Conservation (phyloP, 2,797 vertebrate species). For the Crocodylus rhombifer region DNA sequence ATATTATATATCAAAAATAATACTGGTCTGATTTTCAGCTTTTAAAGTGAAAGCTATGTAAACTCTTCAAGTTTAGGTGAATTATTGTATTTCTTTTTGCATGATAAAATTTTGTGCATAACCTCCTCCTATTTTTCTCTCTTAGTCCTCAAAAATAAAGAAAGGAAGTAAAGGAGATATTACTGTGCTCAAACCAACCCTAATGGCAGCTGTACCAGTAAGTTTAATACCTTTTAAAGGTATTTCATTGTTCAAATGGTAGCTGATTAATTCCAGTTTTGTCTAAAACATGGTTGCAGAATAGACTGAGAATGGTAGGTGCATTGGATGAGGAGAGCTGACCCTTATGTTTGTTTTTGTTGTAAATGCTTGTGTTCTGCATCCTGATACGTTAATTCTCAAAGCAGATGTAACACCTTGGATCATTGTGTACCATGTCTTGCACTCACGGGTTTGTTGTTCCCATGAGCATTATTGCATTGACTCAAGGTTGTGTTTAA, state of each 20-base stretch:
- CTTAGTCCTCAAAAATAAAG: conserved; percentile 96
- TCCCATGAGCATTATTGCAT: no score
- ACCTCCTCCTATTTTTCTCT: conserved; percentile 27
- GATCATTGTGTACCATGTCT: no score
- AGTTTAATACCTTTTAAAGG: conserved; percentile 52
- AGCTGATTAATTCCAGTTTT: no score
- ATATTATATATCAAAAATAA: neutral
- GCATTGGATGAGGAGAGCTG: no score
- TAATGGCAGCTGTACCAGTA: conserved; percentile 98
- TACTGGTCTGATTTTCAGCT: neutral
- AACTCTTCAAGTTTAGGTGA: neutral
- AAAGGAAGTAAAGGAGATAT: conserved; percentile 95
- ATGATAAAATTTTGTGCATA: neutral
- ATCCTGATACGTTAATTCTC: no score
- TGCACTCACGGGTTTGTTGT: no score
- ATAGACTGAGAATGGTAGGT: no score
- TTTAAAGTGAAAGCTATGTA: neutral
- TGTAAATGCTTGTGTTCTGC: no score
- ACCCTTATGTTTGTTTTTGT: no score
- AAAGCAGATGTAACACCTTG: no score
- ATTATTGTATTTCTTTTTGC: neutral
- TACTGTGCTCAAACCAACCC: conserved; percentile 89
- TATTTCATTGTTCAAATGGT: neutral
- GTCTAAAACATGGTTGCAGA: no score
- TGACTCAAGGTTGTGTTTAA: no score